Percentiles rank a stretch among this genome's conserved stretches.
Conservation (phyloP, 2,113 vertebrate genomes). For the Aramus guarauna region DNA sequence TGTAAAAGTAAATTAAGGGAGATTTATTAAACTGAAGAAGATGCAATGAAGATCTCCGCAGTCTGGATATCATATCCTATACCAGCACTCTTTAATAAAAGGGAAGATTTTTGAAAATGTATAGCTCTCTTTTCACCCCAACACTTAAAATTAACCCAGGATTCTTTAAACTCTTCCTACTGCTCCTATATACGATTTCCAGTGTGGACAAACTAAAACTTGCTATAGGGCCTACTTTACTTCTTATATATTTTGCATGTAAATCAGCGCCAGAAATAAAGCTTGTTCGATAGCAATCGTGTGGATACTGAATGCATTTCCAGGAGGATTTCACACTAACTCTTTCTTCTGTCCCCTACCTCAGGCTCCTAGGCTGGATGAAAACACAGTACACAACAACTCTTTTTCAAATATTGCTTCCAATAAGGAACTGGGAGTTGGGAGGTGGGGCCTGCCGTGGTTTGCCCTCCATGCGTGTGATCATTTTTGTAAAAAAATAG, state of each 20-base stretch:
- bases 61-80: neutral
- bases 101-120: neutral
- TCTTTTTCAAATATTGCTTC: conserved; percentile 29
- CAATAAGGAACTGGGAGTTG: conserved; percentile 22
- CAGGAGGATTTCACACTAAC: conserved; percentile 47
- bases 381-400: conserved; percentile 36
- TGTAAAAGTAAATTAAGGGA: neutral
- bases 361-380: conserved; percentile 56
- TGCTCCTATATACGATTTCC: conserved; percentile 45
- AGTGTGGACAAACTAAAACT: conserved; percentile 43
- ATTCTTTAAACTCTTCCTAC: neutral
- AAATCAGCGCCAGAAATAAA: neutral
- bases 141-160: neutral
- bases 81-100: neutral
- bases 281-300: neutral
- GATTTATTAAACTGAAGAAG: neutral
- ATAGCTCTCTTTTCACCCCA: neutral
- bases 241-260: neutral
- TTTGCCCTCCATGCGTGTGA: neutral
- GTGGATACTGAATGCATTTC: conserved; percentile 43
- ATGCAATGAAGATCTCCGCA: neutral
- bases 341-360: conserved; percentile 57
- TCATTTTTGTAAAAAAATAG: neutral
- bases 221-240: neutral
- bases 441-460: neutral